Percentiles rank a stretch among this genome's conserved stretches.
phyloP scores from a whole-genome alignment of 2,113 vertebrate genomes.

The Pyrgilauda ruficollis region DNA sequence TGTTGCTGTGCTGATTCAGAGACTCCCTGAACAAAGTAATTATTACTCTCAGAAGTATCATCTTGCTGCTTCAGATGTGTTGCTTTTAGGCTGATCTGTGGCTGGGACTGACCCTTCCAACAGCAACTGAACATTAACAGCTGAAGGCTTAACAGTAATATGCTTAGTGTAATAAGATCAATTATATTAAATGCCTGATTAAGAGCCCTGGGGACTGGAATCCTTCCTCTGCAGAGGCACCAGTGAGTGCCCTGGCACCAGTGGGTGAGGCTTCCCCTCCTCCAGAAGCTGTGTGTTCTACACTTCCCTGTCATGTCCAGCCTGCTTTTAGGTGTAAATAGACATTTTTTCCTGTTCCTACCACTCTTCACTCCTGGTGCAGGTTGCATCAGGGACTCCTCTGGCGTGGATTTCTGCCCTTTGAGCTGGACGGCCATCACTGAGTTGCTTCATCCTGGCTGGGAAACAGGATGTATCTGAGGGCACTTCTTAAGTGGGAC shows the following conservation, averaged over 20 bases:
- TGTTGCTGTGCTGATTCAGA: neutral
- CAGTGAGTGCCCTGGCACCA: neutral
- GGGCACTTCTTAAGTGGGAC: neutral
- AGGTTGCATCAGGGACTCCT: neutral
- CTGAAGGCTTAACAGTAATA: conserved; percentile 47
- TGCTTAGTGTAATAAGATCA: conserved; percentile 53
- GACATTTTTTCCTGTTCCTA: neutral
- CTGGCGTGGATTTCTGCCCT: neutral
- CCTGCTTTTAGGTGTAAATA: neutral
- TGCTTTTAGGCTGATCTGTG: neutral
- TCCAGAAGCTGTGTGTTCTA: neutral
- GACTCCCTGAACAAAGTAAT: neutral
- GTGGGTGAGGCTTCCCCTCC: neutral
- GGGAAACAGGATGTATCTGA: neutral
- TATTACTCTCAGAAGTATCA: neutral
- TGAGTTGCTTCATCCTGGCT: neutral
- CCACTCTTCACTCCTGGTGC: neutral
- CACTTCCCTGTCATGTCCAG: neutral
- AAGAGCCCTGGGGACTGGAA: conserved; percentile 5
- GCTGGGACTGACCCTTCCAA: neutral
- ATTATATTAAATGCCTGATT: conserved; percentile 61
- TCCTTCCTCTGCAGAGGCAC: neutral
- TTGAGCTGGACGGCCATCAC: neutral
- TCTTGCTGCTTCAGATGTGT: neutral
- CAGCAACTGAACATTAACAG: neutral